Evolutionary conservation across 2,797 vertebrate species (phyloP).

Genomic region (Betta splendens): DNA sequence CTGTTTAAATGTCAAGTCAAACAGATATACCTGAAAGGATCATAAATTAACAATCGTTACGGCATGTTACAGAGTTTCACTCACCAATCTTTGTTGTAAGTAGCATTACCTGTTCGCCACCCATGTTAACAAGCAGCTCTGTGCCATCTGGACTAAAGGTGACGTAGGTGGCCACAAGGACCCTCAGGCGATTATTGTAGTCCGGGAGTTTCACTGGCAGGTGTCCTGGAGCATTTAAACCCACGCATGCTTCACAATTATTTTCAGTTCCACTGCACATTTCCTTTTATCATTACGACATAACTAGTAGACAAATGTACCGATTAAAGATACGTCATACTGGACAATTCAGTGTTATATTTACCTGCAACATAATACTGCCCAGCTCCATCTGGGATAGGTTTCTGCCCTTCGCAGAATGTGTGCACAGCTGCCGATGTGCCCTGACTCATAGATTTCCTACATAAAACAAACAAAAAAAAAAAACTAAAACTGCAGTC

Average conservation of each 20-base stretch:
- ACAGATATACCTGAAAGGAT: slow-evolving; percentile 92
- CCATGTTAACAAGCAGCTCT: slow-evolving; percentile 98
- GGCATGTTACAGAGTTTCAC: background rate
- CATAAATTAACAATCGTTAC: background rate
- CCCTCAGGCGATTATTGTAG: slow-evolving; percentile 95
- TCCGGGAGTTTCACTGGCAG: slow-evolving; percentile 94
- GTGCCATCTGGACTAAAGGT: slow-evolving; percentile 98
- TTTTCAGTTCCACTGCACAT: background rate
- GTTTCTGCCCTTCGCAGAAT: slow-evolving; percentile 92
- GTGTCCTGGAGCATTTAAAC: slow-evolving; percentile 82
- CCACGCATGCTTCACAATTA: background rate
- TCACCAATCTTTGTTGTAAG: background rate
- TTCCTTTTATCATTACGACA: background rate
- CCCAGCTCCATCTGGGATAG: slow-evolving; percentile 93
- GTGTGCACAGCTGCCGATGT: slow-evolving; percentile 92
- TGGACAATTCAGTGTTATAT: slow-evolving; percentile 15
- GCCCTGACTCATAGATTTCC: slow-evolving; percentile 90
- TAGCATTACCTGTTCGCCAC: slow-evolving; percentile 92
- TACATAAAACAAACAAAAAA: slow-evolving; percentile 62
- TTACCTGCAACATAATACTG: slow-evolving; percentile 99
- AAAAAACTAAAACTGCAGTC: slow-evolving; percentile 2
- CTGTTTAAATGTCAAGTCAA: slow-evolving; percentile 96
- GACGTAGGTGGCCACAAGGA: slow-evolving; percentile 96
- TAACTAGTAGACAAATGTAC: slow-evolving; percentile 4
- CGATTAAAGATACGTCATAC: background rate